A percentile compares a stretch with the other conserved stretches of the same genome.
phyloP scores from a whole-genome alignment of 2,888 invertebrate genomes.

The Malacosoma neustria region DNA sequence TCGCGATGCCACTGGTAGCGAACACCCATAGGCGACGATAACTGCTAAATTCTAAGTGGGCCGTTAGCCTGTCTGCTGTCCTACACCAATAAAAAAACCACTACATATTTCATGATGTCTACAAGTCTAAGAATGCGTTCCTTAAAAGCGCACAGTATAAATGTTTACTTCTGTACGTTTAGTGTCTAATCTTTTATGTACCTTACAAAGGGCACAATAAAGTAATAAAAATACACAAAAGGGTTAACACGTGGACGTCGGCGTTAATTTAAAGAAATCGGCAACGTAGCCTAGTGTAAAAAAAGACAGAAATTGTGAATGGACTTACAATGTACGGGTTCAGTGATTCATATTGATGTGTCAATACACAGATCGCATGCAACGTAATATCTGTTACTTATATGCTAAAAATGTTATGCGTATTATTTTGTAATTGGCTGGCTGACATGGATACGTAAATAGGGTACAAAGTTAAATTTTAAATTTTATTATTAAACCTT shows the following conservation, averaged over 20 bases:
- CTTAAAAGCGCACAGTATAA: no score
- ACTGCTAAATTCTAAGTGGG: no score
- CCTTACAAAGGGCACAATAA: slow-evolving; percentile 37
- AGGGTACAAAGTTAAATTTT: not conserved
- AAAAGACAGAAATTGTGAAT: slow-evolving; percentile 16
- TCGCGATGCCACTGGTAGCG: no score
- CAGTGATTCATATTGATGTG: not conserved
- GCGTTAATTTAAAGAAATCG: slow-evolving; percentile 61
- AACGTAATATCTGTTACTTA: not conserved
- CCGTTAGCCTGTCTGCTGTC: no score
- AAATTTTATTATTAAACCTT: no score
- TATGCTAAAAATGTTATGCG: not conserved
- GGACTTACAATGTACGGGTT: slow-evolving; percentile 3
- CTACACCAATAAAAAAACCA: no score
- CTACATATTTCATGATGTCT: no score
- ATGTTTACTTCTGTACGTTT: no score
- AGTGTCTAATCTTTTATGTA: no score
- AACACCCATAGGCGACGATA: no score
- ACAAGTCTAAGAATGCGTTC: no score
- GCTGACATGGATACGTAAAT: not conserved
- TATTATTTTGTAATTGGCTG: not conserved
- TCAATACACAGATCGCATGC: not conserved
- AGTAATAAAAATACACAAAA: slow-evolving; percentile 56
- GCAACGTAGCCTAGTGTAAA: slow-evolving; percentile 17
- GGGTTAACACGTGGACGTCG: slow-evolving; percentile 50